phyloP scores from a whole-genome alignment of 2,113 vertebrate genomes.

The Coracopsis vasa region DNA sequence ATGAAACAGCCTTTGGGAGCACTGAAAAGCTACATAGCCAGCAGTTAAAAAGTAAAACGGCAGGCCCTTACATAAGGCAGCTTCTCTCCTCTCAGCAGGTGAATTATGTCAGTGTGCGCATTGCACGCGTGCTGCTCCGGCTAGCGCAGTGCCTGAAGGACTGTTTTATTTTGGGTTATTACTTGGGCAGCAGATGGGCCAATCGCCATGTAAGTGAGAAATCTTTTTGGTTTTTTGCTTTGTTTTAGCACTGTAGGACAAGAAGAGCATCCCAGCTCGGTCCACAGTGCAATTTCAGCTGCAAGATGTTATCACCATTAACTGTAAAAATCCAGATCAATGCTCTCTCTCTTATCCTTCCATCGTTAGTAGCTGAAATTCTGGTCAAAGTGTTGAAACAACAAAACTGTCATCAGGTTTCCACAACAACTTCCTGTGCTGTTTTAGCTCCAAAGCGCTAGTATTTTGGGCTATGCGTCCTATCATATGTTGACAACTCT shows the following conservation, averaged over 20 bases:
- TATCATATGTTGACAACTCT: background rate
- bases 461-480: background rate
- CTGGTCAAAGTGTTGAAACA: background rate
- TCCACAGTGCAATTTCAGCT: background rate
- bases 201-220: background rate
- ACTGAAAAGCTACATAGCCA: background rate
- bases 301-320: background rate
- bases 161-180: constrained; percentile 45
- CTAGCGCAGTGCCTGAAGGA: background rate
- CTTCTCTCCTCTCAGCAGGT: background rate
- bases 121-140: background rate
- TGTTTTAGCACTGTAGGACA: background rate
- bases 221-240: background rate
- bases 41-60: background rate
- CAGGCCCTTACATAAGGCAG: background rate
- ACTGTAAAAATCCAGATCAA: background rate
- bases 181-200: constrained; percentile 28
- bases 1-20: constrained; percentile 33
- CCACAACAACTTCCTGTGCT: background rate
- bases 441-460: background rate
- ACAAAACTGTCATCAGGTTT: background rate
- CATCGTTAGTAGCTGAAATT: background rate
- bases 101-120: background rate
- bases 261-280: background rate
- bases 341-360: background rate